Percentiles rank a stretch among this genome's conserved stretches.
Evolutionary conservation across 2,113 vertebrate genomes (phyloP).

Genomic region (Phrynocephalus versicolor): DNA sequence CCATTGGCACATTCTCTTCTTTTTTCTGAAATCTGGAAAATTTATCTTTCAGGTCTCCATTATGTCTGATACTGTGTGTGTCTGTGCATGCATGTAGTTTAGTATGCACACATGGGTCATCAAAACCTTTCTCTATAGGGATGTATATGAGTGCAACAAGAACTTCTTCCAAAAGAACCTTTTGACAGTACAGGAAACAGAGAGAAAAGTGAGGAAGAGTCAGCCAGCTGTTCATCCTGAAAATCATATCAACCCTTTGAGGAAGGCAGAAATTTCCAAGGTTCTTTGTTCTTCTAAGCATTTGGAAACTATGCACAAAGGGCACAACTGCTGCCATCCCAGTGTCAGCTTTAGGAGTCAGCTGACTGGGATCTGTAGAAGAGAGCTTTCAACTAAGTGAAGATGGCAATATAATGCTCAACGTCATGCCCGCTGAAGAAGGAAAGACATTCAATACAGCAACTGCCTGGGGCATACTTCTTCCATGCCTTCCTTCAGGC

Average conservation of each 20-base stretch:
- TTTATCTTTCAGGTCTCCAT: neutral
- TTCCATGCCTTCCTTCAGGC: neutral
- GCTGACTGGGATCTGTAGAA: neutral
- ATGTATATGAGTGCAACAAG: too few relatives aligned
- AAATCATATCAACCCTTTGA: neutral
- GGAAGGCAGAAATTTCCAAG: neutral
- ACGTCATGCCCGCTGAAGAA: neutral
- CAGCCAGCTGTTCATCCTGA: neutral
- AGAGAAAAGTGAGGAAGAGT: neutral
- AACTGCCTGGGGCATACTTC: neutral
- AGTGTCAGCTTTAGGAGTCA: neutral
- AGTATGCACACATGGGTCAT: neutral
- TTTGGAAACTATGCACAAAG: neutral
- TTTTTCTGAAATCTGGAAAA: neutral
- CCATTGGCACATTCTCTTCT: too few relatives aligned
- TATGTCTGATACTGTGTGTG: neutral
- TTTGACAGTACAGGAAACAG: neutral
- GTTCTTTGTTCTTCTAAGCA: neutral
- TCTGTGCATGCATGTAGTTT: neutral
- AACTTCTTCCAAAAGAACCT: too few relatives aligned
- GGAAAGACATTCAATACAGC: neutral
- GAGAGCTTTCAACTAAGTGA: neutral
- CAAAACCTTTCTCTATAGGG: neutral
- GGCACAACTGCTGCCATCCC: neutral
- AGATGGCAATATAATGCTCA: neutral